Evolutionary conservation across 2,888 invertebrate genomes (phyloP), one percentile per base, ranked within the genome.

Genomic region (Xestia xanthographa): DNA sequence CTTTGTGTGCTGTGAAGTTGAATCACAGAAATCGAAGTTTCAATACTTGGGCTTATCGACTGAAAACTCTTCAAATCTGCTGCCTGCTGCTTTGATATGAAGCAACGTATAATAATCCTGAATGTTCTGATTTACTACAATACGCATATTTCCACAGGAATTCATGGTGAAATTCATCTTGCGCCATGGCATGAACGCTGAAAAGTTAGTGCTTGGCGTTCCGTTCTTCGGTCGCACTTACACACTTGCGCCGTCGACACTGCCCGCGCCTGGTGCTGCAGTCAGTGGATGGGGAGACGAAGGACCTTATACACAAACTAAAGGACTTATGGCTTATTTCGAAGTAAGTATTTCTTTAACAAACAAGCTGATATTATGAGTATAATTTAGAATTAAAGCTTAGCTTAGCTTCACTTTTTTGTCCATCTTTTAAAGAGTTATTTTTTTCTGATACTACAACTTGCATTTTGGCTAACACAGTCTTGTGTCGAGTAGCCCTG

Each of bases 201-300:
- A 97, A 5, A 98, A 98, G 92, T 92, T 98, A 5, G 97, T 98
- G 5, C 92, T 98, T 2, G 98, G 98, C 0, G 94, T 98, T 63
- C 98, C 98, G 0, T 95, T 98, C 60, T 98, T 97, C 88, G 98
- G 98, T 0, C 97, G 98, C 75, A 97, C 98, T 20, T 98, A 98
- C 89, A 98, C 97, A 0, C 93, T 98, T 41, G 96, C 97, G 62
- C 94, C 97, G 22, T 91, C 95, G 0, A 97, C 97, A 17, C 89
- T 93, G 34, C 97, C 97, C 0, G 89, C 94, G 0, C 97, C 97
- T 0, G 97, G 98, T 0, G 97, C 98, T 0, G 93, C 96, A 0
- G 95, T 97, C 68, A 93, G 91, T 68, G 98, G 97, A 0, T 97
- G 97, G 88, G 98, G 98, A 0, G 95, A 96, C 0, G 97, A 97